Percentiles rank a stretch among this genome's conserved stretches.
These are phyloP conservation scores for Papilio polytes DNA, from an alignment of 1,140 invertebrate genomes.

Conservation along the genomic window DNA sequence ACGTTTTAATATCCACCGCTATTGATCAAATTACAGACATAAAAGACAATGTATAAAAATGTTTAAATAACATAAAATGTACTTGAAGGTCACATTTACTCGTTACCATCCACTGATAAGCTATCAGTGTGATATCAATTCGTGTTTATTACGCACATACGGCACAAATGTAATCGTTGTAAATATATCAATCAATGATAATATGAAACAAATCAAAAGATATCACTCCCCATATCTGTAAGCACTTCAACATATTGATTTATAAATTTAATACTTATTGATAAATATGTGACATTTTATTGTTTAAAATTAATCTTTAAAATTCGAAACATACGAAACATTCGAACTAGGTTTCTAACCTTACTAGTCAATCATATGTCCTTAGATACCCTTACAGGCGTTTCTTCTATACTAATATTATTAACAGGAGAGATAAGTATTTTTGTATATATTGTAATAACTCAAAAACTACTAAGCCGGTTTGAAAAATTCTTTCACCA, in stretches of 20 bases:
- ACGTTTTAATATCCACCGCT: too few species aligned
- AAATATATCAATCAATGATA: constrained; percentile 29
- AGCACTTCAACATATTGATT: constrained; percentile 13
- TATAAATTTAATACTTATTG: constrained; percentile 14
- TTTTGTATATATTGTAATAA: too few species aligned
- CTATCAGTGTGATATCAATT: neutral
- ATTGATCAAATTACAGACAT: too few species aligned
- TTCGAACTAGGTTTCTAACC: too few species aligned
- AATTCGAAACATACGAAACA: too few species aligned
- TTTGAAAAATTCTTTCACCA: too few species aligned
- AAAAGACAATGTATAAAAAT: neutral
- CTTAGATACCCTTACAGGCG: too few species aligned
- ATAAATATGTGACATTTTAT: neutral
- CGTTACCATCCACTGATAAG: constrained; percentile 6
- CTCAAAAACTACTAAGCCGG: too few species aligned
- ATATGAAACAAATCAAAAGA: constrained; percentile 26
- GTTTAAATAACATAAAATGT: neutral
- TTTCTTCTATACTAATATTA: too few species aligned
- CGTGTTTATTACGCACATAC: constrained; percentile 23
- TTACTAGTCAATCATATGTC: too few species aligned
- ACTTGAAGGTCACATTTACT: neutral
- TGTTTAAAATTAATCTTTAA: neutral
- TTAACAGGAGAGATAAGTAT: too few species aligned
- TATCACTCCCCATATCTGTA: constrained; percentile 10
- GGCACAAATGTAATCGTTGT: constrained; percentile 9